These are phyloP conservation scores for Bubalus kerabau DNA, from an alignment of 2,113 vertebrate species.

Conservation along the genomic window DNA sequence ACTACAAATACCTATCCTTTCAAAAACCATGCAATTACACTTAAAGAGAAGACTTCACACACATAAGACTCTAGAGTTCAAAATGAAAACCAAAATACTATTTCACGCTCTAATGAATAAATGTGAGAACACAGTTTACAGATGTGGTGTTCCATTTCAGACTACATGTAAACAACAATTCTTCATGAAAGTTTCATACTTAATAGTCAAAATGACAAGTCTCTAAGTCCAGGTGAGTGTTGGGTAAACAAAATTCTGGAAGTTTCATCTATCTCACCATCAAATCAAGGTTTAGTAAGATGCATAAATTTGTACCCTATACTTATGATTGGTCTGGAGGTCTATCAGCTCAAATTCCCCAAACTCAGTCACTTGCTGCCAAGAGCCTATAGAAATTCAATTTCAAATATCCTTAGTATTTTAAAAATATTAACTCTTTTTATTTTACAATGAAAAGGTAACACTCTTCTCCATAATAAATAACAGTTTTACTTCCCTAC, in stretches of 20 bases:
- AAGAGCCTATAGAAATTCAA: background rate
- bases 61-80: background rate
- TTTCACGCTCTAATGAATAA: background rate
- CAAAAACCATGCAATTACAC: background rate
- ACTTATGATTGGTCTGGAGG: background rate
- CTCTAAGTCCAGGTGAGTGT: background rate
- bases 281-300: background rate
- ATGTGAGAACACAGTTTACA: background rate
- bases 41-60: conserved; percentile 19
- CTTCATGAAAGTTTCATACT: background rate
- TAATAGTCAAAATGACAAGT: conserved; percentile 38
- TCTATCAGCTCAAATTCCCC: background rate
- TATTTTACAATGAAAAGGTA: background rate
- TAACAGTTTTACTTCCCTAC: background rate
- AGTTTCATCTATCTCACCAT: conserved; percentile 38
- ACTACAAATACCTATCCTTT: conserved; percentile 11
- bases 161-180: background rate
- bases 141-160: background rate
- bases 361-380: background rate
- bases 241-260: background rate
- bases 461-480: background rate
- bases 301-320: background rate
- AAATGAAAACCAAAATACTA: conserved; percentile 37
- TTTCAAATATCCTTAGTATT: background rate
- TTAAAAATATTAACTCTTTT: background rate